These are phyloP conservation scores for Asteroscopus sphinx DNA, from an alignment of 2,888 invertebrate genomes.

Conservation along the genomic window DNA sequence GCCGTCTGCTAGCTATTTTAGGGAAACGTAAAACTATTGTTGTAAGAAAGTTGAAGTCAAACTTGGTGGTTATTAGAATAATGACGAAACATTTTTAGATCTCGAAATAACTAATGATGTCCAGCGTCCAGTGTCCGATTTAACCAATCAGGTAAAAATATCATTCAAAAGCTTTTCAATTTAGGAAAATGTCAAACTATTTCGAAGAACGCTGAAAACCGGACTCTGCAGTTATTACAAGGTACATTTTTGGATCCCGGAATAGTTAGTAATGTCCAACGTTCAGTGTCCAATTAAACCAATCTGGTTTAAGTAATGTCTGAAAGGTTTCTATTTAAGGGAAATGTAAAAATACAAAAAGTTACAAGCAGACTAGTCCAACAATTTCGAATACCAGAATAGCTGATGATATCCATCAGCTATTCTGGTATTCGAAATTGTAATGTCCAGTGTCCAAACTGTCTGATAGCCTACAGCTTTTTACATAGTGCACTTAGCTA, in stretches of 20 bases:
- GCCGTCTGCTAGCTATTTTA: neutral
- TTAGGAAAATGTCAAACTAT: too few species aligned
- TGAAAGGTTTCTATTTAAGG: too few species aligned
- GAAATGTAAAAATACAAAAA: too few species aligned
- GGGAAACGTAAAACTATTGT: neutral
- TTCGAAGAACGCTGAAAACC: too few species aligned
- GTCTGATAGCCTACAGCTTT: conserved; percentile 6
- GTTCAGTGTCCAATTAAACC: neutral
- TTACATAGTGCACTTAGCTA: conserved; percentile 7
- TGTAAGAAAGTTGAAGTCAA: neutral
- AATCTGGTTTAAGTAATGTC: neutral
- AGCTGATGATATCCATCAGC: too few species aligned
- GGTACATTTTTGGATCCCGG: neutral
- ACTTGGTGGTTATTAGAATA: neutral
- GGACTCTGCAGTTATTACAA: too few species aligned
- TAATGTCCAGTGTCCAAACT: too few species aligned
- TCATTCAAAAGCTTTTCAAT: conserved; percentile 9
- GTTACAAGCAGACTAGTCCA: too few species aligned
- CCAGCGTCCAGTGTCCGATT: neutral
- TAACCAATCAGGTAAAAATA: conserved; percentile 1
- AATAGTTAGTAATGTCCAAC: neutral
- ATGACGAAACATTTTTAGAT: neutral
- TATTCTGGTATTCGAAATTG: too few species aligned
- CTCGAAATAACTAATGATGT: neutral
- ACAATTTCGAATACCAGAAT: too few species aligned